Conservation (phyloP, 2,888 invertebrate genomes). For the Isotomurus palustris region DNA sequence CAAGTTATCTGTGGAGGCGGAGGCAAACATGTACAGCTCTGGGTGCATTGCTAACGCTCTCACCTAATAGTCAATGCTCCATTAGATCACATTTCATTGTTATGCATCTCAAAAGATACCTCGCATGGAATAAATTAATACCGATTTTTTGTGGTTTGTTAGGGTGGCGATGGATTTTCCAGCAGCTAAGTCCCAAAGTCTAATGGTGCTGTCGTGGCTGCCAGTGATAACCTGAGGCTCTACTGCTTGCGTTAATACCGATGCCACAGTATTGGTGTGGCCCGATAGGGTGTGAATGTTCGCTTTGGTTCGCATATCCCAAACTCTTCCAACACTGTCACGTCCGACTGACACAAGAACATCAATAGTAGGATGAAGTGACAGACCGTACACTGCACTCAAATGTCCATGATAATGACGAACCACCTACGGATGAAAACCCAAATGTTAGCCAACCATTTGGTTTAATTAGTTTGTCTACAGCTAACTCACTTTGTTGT, state of each 20-base stretch:
- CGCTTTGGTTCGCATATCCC: constrained; percentile 99
- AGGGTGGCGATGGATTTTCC: constrained; percentile 90
- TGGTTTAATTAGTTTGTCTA: background rate
- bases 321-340: constrained; percentile 92
- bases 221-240: constrained; percentile 94
- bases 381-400: constrained; percentile 89
- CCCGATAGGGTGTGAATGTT: constrained; percentile 94
- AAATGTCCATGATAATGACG: constrained; percentile 98
- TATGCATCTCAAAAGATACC: background rate
- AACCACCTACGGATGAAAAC: constrained; percentile 62
- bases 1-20: constrained; percentile 96
- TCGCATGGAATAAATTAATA: constrained; percentile 6
- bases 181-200: constrained; percentile 95
- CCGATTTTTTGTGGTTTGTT: constrained; percentile 94
- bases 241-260: constrained; percentile 83
- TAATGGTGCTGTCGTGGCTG: constrained; percentile 92
- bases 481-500: constrained; percentile 73
- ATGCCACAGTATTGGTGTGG: constrained; percentile 95
- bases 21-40: constrained; percentile 81
- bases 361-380: constrained; percentile 92
- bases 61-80: constrained; percentile 49
- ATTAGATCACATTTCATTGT: background rate
- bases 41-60: constrained; percentile 58
- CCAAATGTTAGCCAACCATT: background rate
- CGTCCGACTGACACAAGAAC: constrained; percentile 89